These are phyloP conservation scores for Hycleus cichorii DNA, from an alignment of 1,140 invertebrate genomes.

Conservation along the genomic window DNA sequence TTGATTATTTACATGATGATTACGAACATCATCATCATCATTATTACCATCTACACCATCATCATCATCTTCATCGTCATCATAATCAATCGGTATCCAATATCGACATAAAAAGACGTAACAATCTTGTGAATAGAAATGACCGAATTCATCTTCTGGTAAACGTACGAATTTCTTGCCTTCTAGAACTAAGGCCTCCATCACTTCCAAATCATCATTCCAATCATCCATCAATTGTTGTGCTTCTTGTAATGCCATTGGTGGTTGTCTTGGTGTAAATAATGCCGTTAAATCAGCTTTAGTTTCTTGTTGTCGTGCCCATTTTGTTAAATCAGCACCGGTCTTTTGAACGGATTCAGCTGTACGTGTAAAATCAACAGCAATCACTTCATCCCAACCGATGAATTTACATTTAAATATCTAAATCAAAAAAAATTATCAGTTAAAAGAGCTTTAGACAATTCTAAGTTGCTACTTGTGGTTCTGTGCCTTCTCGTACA, in stretches of 20 bases:
- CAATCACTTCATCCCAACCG: conserved; percentile 98
- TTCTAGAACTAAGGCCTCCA: conserved; percentile 98
- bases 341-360: conserved; percentile 94
- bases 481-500: conserved; percentile 79
- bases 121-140: conserved; percentile 92
- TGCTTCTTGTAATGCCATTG: conserved; percentile 80
- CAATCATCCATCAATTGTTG: conserved; percentile 87
- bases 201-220: conserved; percentile 93
- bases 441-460: not conserved
- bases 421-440: conserved; percentile 43
- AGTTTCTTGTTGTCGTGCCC: conserved; percentile 85
- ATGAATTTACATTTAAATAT: conserved; percentile 97
- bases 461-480: conserved; percentile 44
- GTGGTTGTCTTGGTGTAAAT: conserved; percentile 89
- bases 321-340: conserved; percentile 91
- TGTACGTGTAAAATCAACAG: conserved; percentile 97
- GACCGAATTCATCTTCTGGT: conserved; percentile 89
- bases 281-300: conserved; percentile 90
- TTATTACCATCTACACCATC: conserved; percentile 45
- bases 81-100: conserved; percentile 66
- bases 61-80: conserved; percentile 56
- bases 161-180: conserved; percentile 93
- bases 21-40: conserved; percentile 30
- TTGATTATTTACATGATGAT: conserved; percentile 34
- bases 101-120: conserved; percentile 98